Evolutionary conservation across 1,140 invertebrate species (phyloP), one percentile per base, ranked within the genome.

Genomic region (Hyposmocoma kahamanoa): DNA sequence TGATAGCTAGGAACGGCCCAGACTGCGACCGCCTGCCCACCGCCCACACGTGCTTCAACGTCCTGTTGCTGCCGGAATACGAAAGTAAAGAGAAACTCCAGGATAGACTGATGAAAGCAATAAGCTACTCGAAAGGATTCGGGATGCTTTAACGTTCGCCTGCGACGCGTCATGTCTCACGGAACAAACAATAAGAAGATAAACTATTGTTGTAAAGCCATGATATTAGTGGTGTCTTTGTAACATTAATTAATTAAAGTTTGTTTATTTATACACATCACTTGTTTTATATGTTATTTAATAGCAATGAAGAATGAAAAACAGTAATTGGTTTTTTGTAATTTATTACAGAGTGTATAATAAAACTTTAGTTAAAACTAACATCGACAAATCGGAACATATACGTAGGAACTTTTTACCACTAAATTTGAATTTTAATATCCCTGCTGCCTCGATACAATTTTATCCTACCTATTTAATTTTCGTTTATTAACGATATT

Each of bases 11-110:
- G 19, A 92, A 95, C 72, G 93, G 93, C 0, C 91, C 93, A 0
- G 93, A 95, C 75, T 93, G 92, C 10, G 93, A 95, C 59, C 90
- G 93, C 20, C 84, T 95, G 62, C 94, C 94, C 22, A 94, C 93
- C 13, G 93, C 93, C 8, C 97, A 99, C 77, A 99, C 97, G 0
- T 99, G 97, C 84, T 98, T 98, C 84, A 99, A 99, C 82, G 91
- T 98, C 1, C 88, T 99, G 9, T 91, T 99, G 47, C 87, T 99
- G 38, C 97, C 97, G 0, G 93, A 95, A 72, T 98, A 98, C 67
- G 90, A 89, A 42, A 92, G 89, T 32, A 92, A 93, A 86, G 94
- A 96, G 48, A 95, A 94, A 77, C 86, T 98, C 17, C 89, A 92
- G 70, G 93, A 96, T 65, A 92, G 97, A 78, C 89, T 99, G 24